These are phyloP conservation scores for Cheilosia soror DNA, from an alignment of 2,888 invertebrate genomes.

Conservation along the genomic window DNA sequence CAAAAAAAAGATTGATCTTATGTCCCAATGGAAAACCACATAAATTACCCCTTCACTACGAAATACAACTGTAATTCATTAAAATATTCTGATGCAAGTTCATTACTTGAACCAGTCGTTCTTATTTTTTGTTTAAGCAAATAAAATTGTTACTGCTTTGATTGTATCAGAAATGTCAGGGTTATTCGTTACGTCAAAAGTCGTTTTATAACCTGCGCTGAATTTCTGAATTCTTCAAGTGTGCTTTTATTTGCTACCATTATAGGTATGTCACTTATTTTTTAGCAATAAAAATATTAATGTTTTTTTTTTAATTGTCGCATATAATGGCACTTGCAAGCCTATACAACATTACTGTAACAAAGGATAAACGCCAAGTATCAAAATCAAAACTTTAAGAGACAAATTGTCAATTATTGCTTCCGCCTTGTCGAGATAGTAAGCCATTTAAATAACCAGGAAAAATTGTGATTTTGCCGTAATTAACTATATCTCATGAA, in stretches of 20 bases:
- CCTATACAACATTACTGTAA: constrained; percentile 6
- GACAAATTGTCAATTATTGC: constrained; percentile 21
- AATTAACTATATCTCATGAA: constrained; percentile 1
- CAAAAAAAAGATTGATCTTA: no score
- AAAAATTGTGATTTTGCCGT: constrained; percentile 32
- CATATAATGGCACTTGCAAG: neutral
- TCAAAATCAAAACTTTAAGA: constrained; percentile 16
- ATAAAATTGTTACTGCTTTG: constrained; percentile 49
- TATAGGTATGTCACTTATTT: neutral
- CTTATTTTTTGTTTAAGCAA: constrained; percentile 3
- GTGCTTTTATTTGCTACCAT: constrained; percentile 11
- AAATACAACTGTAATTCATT: constrained; percentile 20
- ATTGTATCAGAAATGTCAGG: constrained; percentile 61
- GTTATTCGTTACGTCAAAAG: constrained; percentile 46
- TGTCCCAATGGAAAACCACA: no score
- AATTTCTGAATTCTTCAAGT: constrained; percentile 27
- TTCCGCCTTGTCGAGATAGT: constrained; percentile 42
- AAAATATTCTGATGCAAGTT: constrained; percentile 3
- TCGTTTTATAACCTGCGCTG: neutral
- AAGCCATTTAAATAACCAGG: constrained; percentile 37
- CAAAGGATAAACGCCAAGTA: neutral
- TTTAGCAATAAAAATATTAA: no score
- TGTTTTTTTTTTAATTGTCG: neutral
- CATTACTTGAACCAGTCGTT: constrained; percentile 27
- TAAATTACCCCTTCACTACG: constrained; percentile 9